Evolutionary conservation across 2,888 invertebrate genomes (phyloP), one percentile per base, ranked within the genome.

Genomic region (Drosophila formosana): DNA sequence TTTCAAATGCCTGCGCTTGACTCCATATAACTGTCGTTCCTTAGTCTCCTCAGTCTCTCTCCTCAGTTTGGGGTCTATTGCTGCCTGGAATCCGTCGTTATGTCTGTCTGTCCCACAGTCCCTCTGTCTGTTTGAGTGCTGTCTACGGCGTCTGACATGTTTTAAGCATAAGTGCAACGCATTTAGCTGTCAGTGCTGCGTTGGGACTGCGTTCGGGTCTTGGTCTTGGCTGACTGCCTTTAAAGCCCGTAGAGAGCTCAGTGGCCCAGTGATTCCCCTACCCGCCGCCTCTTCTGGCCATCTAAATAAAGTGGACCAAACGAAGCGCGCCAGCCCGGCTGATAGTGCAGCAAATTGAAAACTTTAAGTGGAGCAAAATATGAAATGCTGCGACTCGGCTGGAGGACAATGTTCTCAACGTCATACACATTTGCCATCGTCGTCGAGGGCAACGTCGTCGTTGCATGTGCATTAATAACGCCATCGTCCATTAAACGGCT

Each of bases 91-190:
- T 58, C 11, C 49, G 39, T 60, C 45, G 25, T 25, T 46, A 39
- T 41, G 56, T 47, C 37, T 25, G 58, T 58, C 53, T 55, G 9
- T 34, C 11, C 4, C 34, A 9, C 4, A 11, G 37, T 37, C 37
- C n/a, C 34, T 58, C 11, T 45, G 28, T 64, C 64, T 52, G 55
- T 74, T 78, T 81, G 80, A 85, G 85, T 84, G 84, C 88, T 88
- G 85, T 80, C 80, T 76, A 72, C 75, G 79, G 66, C 69, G 82
- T 78, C 87, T 83, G 83, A 80, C 82, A 83, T 89, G 89, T 80
- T 85, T 85, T 85, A 88, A 83, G 86, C 85, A 82, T 85, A 87
- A 87, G 87, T 85, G 85, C 83, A 82, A 85, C 82, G 88, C 87
- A 88, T 88, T 88, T 88, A 85, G 83, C 89, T 87, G 87, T 89